These are phyloP conservation scores for Eurypyga helias DNA, from an alignment of 2,113 vertebrate genomes.

Conservation along the genomic window DNA sequence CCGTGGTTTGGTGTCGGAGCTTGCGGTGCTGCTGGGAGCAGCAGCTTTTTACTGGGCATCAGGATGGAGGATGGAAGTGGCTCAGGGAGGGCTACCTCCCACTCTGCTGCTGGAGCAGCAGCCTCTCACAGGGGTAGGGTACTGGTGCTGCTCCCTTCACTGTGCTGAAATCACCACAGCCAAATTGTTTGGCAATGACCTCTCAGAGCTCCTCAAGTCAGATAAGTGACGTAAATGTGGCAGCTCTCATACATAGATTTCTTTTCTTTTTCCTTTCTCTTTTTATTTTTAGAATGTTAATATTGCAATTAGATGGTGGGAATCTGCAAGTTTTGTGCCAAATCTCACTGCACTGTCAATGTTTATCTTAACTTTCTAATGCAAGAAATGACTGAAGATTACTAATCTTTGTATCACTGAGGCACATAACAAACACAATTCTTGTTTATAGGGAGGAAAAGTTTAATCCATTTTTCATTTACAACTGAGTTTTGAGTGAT, in stretches of 20 bases:
- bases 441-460: background rate
- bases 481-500: background rate
- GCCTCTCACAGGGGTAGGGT: background rate
- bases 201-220: background rate
- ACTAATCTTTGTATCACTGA: background rate
- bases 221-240: background rate
- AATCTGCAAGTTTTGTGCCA: background rate
- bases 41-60: background rate
- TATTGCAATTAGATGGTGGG: background rate
- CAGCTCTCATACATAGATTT: background rate
- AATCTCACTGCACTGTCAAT: background rate
- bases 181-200: background rate
- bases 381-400: background rate
- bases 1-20: fast-evolving
- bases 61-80: background rate
- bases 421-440: background rate
- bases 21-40: fast-evolving
- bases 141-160: background rate
- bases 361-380: background rate
- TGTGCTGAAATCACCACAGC: fast-evolving
- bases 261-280: background rate
- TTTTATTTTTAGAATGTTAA: background rate
- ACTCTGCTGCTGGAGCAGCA: background rate
- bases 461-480: background rate
- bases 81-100: background rate